Evolutionary conservation across 2,113 vertebrate species (phyloP), one percentile per base, ranked within the genome.

Genomic region (Passerina amoena): DNA sequence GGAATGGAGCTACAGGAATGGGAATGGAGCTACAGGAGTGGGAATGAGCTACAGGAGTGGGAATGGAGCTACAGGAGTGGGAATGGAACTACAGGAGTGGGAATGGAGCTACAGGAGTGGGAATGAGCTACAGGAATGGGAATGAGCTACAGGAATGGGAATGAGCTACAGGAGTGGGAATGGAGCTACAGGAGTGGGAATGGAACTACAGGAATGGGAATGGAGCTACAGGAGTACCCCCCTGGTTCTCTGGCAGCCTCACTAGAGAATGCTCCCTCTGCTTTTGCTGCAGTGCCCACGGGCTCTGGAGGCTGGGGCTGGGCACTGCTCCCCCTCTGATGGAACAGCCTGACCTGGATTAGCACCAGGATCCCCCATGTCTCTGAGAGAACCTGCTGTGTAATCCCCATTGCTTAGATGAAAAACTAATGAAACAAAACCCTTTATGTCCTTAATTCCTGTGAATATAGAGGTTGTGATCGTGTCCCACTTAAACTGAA

Each of bases 381-480:
- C 82, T 90, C 88, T 25, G 18, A 44, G 51, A 92, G 86, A 88
- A 77, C 92, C 94, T 83, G 92, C 96, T 96, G 94, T 54, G 91
- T 97, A 97, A 97, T 97, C 95, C 95, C 82, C 72, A 88, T 70
- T 83, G 88, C 86, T 88, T 65, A 81, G 88, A 96, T 94, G 92
- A 92, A 96, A 96, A 88, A 88, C 92, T 94, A 93, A 96, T 92
- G 92, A 96, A 96, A 94, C 88, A 93, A 90, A 93, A 5, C 87
- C 91, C 85, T 94, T 95, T 90, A 96, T 95, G 90, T 85, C 82
- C 63, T 92, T 95, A 96, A 97, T 86, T 95, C 96, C 79, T 85
- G 66, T 25, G 38, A 86, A 77, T 31, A 14, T 15, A 47, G 90
- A 80, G 75, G 83, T 79, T 84, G n/a, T 70, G 88, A 50, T 84